Percentiles rank a stretch among this genome's conserved stretches.
Conservation (phyloP, 2,888 invertebrate species). For the Ditylenchus weischeri region DNA sequence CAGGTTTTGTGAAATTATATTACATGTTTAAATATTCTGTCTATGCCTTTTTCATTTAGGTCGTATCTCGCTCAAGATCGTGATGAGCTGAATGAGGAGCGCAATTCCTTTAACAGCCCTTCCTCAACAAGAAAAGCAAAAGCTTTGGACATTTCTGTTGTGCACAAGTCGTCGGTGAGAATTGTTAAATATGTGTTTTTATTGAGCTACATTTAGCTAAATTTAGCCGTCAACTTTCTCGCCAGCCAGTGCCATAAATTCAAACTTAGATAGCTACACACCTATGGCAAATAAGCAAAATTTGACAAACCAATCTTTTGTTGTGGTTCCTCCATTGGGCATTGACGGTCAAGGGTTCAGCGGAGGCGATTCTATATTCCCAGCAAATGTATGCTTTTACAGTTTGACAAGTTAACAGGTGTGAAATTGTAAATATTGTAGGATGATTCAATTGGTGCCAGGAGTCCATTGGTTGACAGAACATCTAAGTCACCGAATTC, state of each 20-base stretch:
- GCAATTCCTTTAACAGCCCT: not conserved
- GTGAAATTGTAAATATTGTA: too few relatives aligned
- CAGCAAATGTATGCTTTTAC: too few relatives aligned
- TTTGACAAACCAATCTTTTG: not conserved
- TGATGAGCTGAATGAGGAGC: not conserved
- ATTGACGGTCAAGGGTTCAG: not conserved
- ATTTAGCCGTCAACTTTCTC: too few relatives aligned
- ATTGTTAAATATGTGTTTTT: not conserved
- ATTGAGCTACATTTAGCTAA: too few relatives aligned
- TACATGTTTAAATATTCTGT: not conserved
- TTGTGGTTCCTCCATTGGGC: not conserved
- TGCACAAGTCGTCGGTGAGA: slow-evolving; percentile 21
- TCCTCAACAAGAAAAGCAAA: slow-evolving; percentile 21
- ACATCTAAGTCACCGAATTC: not conserved
- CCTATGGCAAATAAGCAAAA: too few relatives aligned
- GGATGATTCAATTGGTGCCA: too few relatives aligned
- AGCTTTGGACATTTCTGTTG: slow-evolving; percentile 29
- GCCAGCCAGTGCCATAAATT: too few relatives aligned
- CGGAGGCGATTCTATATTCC: too few relatives aligned
- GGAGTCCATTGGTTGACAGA: too few relatives aligned
- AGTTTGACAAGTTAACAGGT: too few relatives aligned
- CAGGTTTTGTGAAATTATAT: not conserved
- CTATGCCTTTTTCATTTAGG: not conserved
- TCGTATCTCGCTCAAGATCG: not conserved
- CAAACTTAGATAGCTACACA: too few relatives aligned